These are phyloP conservation scores for Climacteris rufus DNA, from an alignment of 2,113 vertebrate species.

Conservation along the genomic window DNA sequence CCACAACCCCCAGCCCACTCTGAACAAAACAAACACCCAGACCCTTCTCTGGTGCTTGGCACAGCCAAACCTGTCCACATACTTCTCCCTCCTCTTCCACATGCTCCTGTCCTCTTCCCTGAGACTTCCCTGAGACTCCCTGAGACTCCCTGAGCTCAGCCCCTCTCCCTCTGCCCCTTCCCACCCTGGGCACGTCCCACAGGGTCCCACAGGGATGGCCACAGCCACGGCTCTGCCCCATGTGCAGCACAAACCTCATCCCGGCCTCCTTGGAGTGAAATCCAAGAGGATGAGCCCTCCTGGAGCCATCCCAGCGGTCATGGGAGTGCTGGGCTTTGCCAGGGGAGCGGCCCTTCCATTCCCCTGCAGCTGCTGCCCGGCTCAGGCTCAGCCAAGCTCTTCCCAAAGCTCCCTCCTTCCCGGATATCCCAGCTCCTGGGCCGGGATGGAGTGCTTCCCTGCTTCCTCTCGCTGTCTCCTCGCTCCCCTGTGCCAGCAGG, in stretches of 20 bases:
- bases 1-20: not conserved
- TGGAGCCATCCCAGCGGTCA: not conserved
- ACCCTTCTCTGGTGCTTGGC: not conserved
- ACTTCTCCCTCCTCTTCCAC: not conserved
- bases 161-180: not conserved
- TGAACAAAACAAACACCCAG: not conserved
- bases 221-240: not conserved
- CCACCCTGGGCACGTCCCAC: too few relatives aligned
- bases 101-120: not conserved
- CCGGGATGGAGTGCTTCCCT: not conserved
- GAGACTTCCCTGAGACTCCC: not conserved
- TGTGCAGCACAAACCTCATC: not conserved
- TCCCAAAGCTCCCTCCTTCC: not conserved
- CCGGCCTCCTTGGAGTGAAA: not conserved
- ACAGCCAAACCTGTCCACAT: rapidly evolving
- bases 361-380: not conserved
- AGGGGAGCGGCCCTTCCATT: rapidly evolving
- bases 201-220: not conserved
- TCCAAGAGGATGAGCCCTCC: not conserved
- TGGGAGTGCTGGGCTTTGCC: not conserved
- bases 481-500: not conserved
- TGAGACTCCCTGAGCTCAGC: not conserved
- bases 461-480: not conserved
- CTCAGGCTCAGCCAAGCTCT: not conserved
- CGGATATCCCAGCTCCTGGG: not conserved